Evolutionary conservation across 2,888 invertebrate genomes (phyloP).

Genomic region (Buathra laborator): DNA sequence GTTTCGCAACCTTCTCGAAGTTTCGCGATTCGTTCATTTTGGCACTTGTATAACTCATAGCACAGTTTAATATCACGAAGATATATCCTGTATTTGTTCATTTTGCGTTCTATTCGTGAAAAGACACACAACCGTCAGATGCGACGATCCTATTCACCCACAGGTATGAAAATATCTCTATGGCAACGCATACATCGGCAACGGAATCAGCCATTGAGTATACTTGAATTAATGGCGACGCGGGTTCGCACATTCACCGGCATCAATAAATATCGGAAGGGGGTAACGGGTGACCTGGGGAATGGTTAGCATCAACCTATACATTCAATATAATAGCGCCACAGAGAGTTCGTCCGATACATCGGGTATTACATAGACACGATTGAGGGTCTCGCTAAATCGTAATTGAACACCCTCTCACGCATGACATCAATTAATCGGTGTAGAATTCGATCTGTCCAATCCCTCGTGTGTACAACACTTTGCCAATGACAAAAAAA

Average conservation of each 20-base stretch:
- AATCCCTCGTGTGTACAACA: slow-evolving; percentile 11
- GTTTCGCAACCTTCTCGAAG: slow-evolving; percentile 10
- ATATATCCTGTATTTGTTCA: neutral
- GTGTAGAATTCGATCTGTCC: slow-evolving; percentile 47
- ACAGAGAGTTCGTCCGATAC: slow-evolving; percentile 62
- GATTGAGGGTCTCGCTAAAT: slow-evolving; percentile 64
- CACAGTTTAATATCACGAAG: neutral
- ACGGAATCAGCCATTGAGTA: slow-evolving; percentile 36
- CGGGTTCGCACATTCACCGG: slow-evolving; percentile 41
- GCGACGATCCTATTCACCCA: neutral
- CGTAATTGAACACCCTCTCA: slow-evolving; percentile 61
- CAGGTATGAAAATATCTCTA: neutral
- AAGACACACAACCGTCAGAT: neutral
- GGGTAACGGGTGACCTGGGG: neutral
- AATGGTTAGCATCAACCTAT: slow-evolving; percentile 26
- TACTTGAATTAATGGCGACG: slow-evolving; percentile 58
- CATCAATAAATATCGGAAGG: slow-evolving; percentile 57
- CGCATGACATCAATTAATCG: slow-evolving; percentile 51
- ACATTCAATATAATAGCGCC: slow-evolving; percentile 60
- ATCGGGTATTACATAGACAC: slow-evolving; percentile 58
- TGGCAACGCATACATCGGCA: slow-evolving; percentile 33
- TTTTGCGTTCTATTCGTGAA: neutral
- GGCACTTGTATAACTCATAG: neutral
- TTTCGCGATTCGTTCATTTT: slow-evolving; percentile 9
- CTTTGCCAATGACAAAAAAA: neutral